A percentile compares a stretch with the other conserved stretches of the same genome.
Evolutionary conservation across 2,113 vertebrate genomes (phyloP).

Genomic region (Notothenia coriiceps): DNA sequence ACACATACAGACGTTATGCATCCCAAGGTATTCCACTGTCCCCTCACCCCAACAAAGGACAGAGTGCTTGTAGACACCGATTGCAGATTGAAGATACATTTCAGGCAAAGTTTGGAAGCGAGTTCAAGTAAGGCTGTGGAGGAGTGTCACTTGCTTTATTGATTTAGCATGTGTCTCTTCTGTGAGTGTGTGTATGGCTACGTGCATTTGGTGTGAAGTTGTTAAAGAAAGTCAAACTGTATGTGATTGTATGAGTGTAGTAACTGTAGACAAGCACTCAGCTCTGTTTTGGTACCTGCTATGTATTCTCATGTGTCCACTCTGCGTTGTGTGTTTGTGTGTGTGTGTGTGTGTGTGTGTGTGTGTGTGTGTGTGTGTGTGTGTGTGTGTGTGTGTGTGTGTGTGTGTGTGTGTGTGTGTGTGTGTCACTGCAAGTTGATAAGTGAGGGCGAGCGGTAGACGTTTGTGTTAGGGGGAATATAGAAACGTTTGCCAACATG

Average conservation of each 20-base stretch:
- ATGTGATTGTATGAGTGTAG: not conserved
- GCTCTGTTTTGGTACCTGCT: conserved; percentile 10
- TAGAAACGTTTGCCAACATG: conserved; percentile 49
- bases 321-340: not conserved
- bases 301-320: not conserved
- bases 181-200: not conserved
- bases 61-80: not conserved
- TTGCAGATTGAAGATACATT: conserved; percentile 60
- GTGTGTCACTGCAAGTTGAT: conserved; percentile 25
- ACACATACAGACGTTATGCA: not conserved
- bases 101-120: conserved; percentile 35
- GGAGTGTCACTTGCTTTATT: conserved; percentile 20
- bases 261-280: conserved; percentile 16
- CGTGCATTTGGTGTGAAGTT: not conserved
- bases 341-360: conserved; percentile 4
- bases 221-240: too few relatives aligned
- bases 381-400: conserved; percentile 12
- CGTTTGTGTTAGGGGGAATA: conserved; percentile 21
- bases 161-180: conserved; percentile 7
- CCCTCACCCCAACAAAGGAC: conserved; percentile 27
- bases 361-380: not conserved
- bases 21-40: conserved; percentile 10
- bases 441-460: conserved; percentile 32
- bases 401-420: conserved; percentile 20
- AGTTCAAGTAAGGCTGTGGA: conserved; percentile 29